Conservation (phyloP, 92 coral and sea anemone genomes). For the Epizoanthus scotinus region DNA sequence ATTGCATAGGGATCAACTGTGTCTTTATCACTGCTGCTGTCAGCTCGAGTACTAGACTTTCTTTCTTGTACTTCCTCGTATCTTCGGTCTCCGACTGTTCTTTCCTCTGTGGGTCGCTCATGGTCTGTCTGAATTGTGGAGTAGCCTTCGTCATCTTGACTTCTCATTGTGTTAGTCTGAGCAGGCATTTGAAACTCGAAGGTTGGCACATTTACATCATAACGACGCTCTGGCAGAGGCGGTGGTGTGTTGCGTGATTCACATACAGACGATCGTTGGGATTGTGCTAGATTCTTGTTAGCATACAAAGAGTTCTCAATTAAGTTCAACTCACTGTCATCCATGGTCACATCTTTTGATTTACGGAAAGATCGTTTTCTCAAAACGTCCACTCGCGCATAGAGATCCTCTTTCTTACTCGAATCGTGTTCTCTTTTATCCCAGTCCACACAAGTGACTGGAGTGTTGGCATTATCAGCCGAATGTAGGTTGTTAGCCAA, state of each 20-base stretch:
- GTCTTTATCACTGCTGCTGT: neutral
- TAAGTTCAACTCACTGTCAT: constrained; percentile 78
- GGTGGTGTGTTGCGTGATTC: constrained; percentile 55
- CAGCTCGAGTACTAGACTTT: constrained; percentile 5
- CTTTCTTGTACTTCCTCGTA: constrained; percentile 50
- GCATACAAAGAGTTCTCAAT: constrained; percentile 89
- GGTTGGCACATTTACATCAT: neutral
- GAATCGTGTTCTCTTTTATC: constrained; percentile 56
- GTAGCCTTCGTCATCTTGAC: constrained; percentile 79
- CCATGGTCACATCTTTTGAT: constrained; percentile 71
- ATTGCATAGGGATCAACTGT: constrained; percentile 72
- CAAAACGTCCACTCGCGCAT: constrained; percentile 75
- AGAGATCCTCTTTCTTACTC: constrained; percentile 51
- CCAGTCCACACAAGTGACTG: constrained; percentile 60
- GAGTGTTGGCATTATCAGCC: constrained; percentile 49
- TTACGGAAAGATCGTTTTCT: constrained; percentile 66
- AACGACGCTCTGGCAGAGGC: constrained; percentile 68
- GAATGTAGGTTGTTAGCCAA: constrained; percentile 42
- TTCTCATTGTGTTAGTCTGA: constrained; percentile 66
- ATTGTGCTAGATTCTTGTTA: constrained; percentile 64
- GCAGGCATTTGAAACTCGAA: constrained; percentile 55
- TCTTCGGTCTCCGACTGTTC: constrained; percentile 7
- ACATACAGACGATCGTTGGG: constrained; percentile 38
- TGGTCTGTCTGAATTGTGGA: constrained; percentile 61
- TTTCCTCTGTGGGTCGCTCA: neutral